A percentile compares a stretch with the other conserved stretches of the same genome.
Conservation (phyloP, 2,888 invertebrate species). For the Quadroppia sp. region DNA sequence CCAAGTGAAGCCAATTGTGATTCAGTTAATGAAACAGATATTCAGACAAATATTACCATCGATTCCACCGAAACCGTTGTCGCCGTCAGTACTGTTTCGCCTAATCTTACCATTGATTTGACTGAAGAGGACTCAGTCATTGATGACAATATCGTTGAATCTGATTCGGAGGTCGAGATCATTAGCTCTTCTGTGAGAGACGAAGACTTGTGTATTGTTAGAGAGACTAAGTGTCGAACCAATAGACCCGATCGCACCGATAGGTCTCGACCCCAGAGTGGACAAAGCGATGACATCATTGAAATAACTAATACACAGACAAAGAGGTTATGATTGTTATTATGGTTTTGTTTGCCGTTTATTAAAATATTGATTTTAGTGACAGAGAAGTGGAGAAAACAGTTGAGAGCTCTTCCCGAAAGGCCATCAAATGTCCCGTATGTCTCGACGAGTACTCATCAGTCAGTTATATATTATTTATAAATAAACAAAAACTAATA, state of each 20-base stretch:
- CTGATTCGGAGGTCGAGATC: constrained; percentile 16
- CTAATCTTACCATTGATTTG: constrained; percentile 7
- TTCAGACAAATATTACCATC: background rate
- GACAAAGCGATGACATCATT: background rate
- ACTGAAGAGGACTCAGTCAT: constrained; percentile 16
- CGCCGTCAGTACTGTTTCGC: background rate
- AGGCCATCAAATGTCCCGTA: constrained; percentile 26
- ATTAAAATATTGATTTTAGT: background rate
- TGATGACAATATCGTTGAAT: constrained; percentile 8
- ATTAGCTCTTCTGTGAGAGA: background rate
- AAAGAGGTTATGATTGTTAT: background rate
- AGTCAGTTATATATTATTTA: background rate
- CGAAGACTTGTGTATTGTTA: background rate
- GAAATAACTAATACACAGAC: background rate
- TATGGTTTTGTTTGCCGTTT: background rate
- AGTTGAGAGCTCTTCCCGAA: background rate
- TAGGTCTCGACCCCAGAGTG: background rate
- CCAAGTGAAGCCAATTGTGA: too few species aligned
- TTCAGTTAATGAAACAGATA: background rate
- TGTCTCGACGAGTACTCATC: background rate
- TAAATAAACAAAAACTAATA: too few species aligned
- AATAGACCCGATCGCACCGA: background rate
- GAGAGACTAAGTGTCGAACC: background rate
- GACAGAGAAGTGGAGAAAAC: background rate
- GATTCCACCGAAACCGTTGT: background rate